A percentile compares a stretch with the other conserved stretches of the same genome.
These are phyloP conservation scores for Philypnodon macrostomus DNA, from an alignment of 2,797 vertebrate species.

Conservation along the genomic window DNA sequence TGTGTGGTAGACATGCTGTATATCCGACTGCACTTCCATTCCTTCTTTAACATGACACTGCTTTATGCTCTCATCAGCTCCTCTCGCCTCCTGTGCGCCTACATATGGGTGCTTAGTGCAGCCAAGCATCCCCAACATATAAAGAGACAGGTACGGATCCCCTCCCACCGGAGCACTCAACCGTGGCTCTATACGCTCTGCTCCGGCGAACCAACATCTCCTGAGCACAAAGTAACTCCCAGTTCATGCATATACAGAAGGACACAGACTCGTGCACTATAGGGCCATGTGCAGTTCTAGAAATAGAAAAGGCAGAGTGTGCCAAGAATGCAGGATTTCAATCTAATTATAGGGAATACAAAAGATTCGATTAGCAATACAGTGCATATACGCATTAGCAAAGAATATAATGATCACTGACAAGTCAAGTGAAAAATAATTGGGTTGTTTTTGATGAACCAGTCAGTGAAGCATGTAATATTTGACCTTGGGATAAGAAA, in stretches of 20 bases:
- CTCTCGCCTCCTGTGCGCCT: constrained; percentile 17
- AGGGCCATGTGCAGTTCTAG: background rate
- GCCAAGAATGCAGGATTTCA: background rate
- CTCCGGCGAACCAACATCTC: constrained; percentile 30
- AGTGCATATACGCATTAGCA: background rate
- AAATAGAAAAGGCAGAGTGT: background rate
- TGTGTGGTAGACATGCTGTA: constrained; percentile 1
- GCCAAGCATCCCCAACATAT: constrained; percentile 36
- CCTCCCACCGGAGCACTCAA: constrained; percentile 24
- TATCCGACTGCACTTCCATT: constrained; percentile 1
- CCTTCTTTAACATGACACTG: constrained; percentile 9
- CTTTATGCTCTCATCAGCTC: constrained; percentile 23
- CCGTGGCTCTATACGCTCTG: constrained; percentile 13
- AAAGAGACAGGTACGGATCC: constrained; percentile 44
- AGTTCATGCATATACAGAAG: constrained; percentile 5
- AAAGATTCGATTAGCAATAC: background rate
- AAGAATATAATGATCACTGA: background rate
- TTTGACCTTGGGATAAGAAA: background rate
- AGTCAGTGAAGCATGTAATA: background rate
- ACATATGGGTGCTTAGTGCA: constrained; percentile 52
- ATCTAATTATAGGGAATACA: constrained; percentile 1
- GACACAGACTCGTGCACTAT: background rate
- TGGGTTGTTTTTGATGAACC: background rate
- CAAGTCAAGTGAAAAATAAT: background rate
- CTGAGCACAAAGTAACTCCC: constrained; percentile 23